These are phyloP conservation scores for Arvicanthis niloticus DNA, from an alignment of 2,113 vertebrate species.

Conservation along the genomic window DNA sequence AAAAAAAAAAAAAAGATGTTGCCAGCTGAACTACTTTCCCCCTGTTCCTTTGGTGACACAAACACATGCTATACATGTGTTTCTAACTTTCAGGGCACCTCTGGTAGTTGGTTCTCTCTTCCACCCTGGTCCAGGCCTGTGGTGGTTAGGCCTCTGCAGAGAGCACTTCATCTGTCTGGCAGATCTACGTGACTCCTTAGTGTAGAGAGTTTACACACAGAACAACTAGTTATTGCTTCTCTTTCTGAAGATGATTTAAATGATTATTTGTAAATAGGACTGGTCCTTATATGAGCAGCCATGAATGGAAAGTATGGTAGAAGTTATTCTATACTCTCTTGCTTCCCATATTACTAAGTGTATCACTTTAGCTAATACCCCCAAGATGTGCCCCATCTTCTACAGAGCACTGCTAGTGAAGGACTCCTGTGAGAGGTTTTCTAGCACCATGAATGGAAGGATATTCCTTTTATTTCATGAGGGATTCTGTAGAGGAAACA, in stretches of 20 bases:
- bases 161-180: background rate
- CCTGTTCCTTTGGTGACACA: background rate
- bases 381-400: background rate
- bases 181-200: background rate
- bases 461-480: background rate
- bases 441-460: background rate
- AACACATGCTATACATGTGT: no score
- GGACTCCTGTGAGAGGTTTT: background rate
- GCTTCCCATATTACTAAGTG: background rate
- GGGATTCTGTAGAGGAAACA: constrained; percentile 6
- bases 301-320: background rate
- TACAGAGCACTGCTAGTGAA: no score
- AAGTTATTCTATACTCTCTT: background rate
- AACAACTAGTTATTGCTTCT: background rate
- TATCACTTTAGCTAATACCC: background rate
- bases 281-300: background rate
- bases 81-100: no score
- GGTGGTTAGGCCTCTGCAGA: background rate
- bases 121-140: background rate
- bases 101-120: background rate
- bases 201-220: background rate
- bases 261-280: background rate
- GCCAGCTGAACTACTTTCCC: background rate
- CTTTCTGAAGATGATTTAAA: constrained; percentile 30
- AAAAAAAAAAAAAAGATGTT: background rate